Conservation (phyloP, 2,797 vertebrate species). For the Chaunax sp. region DNA sequence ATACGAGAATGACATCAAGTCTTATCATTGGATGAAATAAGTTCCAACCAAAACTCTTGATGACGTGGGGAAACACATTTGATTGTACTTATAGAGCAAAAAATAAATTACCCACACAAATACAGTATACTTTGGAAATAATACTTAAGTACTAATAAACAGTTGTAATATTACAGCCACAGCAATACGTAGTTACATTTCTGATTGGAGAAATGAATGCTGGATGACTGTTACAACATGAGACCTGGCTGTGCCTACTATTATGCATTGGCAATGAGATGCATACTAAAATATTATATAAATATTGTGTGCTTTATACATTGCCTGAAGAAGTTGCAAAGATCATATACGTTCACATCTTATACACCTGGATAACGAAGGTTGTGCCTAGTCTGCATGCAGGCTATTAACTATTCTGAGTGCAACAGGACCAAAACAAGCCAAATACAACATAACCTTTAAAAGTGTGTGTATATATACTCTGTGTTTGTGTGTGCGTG, state of each 20-base stretch:
- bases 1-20: constrained; percentile 73
- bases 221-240: constrained; percentile 52
- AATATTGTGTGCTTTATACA: constrained; percentile 77
- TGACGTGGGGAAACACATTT: constrained; percentile 46
- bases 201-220: constrained; percentile 38
- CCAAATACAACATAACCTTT: constrained; percentile 61
- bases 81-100: constrained; percentile 64
- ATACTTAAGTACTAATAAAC: constrained; percentile 62
- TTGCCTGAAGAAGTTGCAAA: constrained; percentile 58
- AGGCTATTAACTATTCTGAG: constrained; percentile 67
- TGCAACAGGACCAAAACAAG: constrained; percentile 74
- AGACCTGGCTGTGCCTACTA: constrained; percentile 48
- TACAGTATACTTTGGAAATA: constrained; percentile 62
- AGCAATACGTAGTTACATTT: constrained; percentile 63
- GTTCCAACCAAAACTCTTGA: constrained; percentile 53
- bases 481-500: constrained; percentile 24
- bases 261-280: constrained; percentile 52
- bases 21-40: constrained; percentile 59
- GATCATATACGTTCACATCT: constrained; percentile 67
- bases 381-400: constrained; percentile 76
- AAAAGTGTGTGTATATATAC: constrained; percentile 47
- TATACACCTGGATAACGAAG: constrained; percentile 67
- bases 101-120: constrained; percentile 56
- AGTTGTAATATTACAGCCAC: constrained; percentile 69
- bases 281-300: constrained; percentile 47